Base-by-base conservation (phyloP, 2,113 vertebrate genomes). In the Alces alces region DNA sequence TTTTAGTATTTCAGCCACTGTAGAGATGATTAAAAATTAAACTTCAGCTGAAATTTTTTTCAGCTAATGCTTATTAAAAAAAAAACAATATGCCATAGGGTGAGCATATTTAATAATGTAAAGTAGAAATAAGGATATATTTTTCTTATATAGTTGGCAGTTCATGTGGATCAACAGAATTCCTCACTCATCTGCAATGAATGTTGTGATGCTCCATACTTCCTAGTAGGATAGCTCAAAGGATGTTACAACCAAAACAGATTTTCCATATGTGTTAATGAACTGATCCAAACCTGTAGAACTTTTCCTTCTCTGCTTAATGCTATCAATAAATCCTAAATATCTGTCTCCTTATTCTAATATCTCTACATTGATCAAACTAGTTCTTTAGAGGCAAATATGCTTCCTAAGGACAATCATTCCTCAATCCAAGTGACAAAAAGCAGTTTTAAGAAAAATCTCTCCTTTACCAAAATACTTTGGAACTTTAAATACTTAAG, bases 11-110 rank as follows among this genome's bases (percentile, higher is more conserved):
- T 92, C 58, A 89, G 28, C 58, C 19, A 45, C 82, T 91, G 14
- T 55, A 83, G n/a, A 96, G 54, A 66, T 95, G 55, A 93, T 96
- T 85, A 93, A 93, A 94, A 66, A 39, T 33, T 60, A 28, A 33
- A 70, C 17, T 94, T 93, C 36, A 80, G 28, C 39, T 64, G 45
- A 16, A 43, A 58, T 93, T 64, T 92, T 91, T 95, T 54, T 58
- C 8, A 88, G 28, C 25, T 39, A 79, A 66, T 15, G 43, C 14
- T 76, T 76, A 89, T 92, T 54, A n/a, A 82, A 83, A 91, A 66
- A 88, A 73, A 23, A 73, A 45, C 12, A 50, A 10, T 45, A 88
- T 36, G 7, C 28, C 39, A 57, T 27, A 54, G 11, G 30, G 33
- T 10, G 50, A 86, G 1, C 39, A 43, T 17, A 93, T 78, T 88